phyloP scores from a whole-genome alignment of 2,797 vertebrate genomes.

The Sus cebifrons region DNA sequence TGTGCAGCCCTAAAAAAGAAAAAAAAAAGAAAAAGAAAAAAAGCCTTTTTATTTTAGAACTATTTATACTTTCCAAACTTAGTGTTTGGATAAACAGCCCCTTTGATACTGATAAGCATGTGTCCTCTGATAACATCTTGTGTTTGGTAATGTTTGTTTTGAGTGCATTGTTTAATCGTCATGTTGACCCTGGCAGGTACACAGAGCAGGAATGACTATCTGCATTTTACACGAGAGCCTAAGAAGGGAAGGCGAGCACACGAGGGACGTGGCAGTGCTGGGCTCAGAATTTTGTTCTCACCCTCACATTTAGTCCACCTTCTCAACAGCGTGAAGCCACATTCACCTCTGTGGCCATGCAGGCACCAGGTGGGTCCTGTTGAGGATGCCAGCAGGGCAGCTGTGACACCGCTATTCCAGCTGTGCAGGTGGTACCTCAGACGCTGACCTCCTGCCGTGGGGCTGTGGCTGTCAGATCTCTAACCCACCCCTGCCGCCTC shows the following conservation, averaged over 20 bases:
- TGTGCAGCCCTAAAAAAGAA: no score
- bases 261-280: background rate
- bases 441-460: background rate
- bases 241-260: background rate
- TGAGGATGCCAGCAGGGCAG: background rate
- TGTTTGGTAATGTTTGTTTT: slow-evolving; percentile 25
- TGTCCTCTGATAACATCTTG: background rate
- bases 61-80: slow-evolving; percentile 32
- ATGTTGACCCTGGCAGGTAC: background rate
- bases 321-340: background rate
- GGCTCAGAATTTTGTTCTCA: background rate
- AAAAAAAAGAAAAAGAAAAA: no score
- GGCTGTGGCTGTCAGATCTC: background rate
- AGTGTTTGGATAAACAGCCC: background rate
- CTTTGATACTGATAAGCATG: background rate
- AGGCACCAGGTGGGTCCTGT: background rate
- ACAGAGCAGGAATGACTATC: background rate
- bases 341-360: background rate
- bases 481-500: background rate
- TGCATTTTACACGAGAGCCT: background rate
- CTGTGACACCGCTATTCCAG: background rate
- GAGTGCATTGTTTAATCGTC: background rate
- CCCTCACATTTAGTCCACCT: background rate
- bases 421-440: background rate
- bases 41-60: slow-evolving; percentile 11